Evolutionary conservation across 2,797 vertebrate genomes (phyloP).

Genomic region (Pangasius djambal): DNA sequence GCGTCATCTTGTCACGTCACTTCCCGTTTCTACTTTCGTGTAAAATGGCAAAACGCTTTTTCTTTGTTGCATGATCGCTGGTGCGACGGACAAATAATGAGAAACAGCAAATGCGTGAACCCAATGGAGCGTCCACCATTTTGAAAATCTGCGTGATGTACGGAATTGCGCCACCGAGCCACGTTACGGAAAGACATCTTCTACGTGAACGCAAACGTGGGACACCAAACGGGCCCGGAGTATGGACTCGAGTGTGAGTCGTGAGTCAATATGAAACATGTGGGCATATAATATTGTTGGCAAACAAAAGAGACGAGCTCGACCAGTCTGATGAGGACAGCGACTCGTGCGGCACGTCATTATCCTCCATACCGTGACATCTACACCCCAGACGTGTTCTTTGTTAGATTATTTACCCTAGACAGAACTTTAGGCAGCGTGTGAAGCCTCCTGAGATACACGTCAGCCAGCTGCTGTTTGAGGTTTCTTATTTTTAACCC

Average conservation of each 20-base stretch:
- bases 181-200: not conserved
- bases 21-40: not conserved
- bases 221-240: not conserved
- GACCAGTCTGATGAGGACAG: slow-evolving; percentile 13
- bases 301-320: slow-evolving; percentile 33
- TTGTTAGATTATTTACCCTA: not conserved
- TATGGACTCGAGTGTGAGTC: not conserved
- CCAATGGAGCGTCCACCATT: not conserved
- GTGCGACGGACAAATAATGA: not conserved
- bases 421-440: not conserved
- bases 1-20: not conserved
- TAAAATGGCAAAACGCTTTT: not conserved
- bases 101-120: not conserved
- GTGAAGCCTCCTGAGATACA: not conserved
- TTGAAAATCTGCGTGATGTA: not conserved
- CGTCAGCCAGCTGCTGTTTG: not conserved
- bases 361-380: not conserved
- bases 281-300: slow-evolving; percentile 25
- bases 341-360: not conserved
- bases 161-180: not conserved
- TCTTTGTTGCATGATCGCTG: too few relatives aligned
- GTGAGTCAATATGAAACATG: slow-evolving; percentile 11
- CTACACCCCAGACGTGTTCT: too few relatives aligned
- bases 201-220: not conserved
- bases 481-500: not conserved